Conservation (phyloP, 2,888 invertebrate species). For the Tinea semifulvella region DNA sequence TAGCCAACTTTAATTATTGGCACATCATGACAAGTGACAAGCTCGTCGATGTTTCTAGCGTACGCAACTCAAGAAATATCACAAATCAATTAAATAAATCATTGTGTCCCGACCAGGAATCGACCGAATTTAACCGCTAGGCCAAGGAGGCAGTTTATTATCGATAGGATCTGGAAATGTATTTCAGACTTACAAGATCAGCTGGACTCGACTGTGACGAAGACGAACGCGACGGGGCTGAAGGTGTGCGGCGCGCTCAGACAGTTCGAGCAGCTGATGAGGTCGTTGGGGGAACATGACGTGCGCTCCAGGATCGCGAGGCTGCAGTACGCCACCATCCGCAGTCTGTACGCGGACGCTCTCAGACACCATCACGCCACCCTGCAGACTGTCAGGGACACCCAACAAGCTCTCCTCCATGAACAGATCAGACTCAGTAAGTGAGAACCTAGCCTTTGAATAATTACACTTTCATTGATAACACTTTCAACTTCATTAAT, state of each 20-base stretch:
- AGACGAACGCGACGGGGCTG: constrained; percentile 57
- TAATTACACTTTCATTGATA: too few relatives aligned
- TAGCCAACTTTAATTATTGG: too few relatives aligned
- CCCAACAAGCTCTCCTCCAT: constrained; percentile 60
- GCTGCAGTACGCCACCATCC: constrained; percentile 53
- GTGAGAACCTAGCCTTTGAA: too few relatives aligned
- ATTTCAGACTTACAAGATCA: constrained; percentile 69
- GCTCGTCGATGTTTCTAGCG: background rate
- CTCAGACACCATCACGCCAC: constrained; percentile 60
- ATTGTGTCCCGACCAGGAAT: background rate
- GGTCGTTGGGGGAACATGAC: constrained; percentile 22
- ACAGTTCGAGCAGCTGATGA: constrained; percentile 42
- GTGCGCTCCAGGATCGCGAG: constrained; percentile 48
- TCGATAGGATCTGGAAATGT: too few relatives aligned
- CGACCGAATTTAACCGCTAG: background rate
- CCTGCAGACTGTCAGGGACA: constrained; percentile 58
- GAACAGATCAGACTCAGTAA: constrained; percentile 66
- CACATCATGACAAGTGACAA: background rate
- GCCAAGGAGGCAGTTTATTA: too few relatives aligned
- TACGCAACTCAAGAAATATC: background rate
- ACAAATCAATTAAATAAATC: background rate
- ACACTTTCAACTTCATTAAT: too few relatives aligned
- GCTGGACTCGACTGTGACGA: constrained; percentile 64
- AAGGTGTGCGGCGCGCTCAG: constrained; percentile 64
- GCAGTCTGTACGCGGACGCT: constrained; percentile 51